Evolutionary conservation across 2,888 invertebrate genomes (phyloP), one percentile per base, ranked within the genome.

Genomic region (Diarsia mendica): DNA sequence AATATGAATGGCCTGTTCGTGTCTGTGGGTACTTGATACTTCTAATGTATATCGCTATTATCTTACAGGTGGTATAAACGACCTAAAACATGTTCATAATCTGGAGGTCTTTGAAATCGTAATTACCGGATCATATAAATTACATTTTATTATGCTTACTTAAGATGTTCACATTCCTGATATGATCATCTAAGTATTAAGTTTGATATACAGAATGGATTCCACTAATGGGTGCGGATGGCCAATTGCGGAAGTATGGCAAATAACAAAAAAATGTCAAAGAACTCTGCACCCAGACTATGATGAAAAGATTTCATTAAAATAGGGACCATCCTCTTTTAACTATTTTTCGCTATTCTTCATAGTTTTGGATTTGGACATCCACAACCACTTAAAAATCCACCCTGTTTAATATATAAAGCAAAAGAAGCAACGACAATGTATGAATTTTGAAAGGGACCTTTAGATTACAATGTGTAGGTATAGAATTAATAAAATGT

Each of bases 61-160:
- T 84, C 51, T 84, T 77, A 81, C 66, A 85, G 28, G 46, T 80
- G 70, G 39, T 53, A 13, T 15, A 67, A 53, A 70, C 68, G 68
- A 55, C 65, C 53, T 65, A 55, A 39, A 51, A 51, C 10, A 72
- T 28, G 20, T 60, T 65, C 48, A 73, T 73, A 64, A 80, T 71
- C 63, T 78, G 72, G 49, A 68, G 72, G 72, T 80, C 64, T 66
- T 67, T n/a, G 15, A 51, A 74, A 80, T 28, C 28, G 28, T 28
- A 28, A 28, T 28, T 28, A 28, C 28, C 28, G 28, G 2, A 28
- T 64, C 1, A 44, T 63, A 53, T 13, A 53, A 46, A 23, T 61
- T 23, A 60, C 1, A 46, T 39, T 23, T 33, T 49, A 60, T 51
- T 46, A 28, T n/a, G 15, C 44, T 51, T 51, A 33, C 10, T n/a